Evolutionary conservation across 1,140 invertebrate species (phyloP).

Genomic region (Mizuhopecten yessoensis): DNA sequence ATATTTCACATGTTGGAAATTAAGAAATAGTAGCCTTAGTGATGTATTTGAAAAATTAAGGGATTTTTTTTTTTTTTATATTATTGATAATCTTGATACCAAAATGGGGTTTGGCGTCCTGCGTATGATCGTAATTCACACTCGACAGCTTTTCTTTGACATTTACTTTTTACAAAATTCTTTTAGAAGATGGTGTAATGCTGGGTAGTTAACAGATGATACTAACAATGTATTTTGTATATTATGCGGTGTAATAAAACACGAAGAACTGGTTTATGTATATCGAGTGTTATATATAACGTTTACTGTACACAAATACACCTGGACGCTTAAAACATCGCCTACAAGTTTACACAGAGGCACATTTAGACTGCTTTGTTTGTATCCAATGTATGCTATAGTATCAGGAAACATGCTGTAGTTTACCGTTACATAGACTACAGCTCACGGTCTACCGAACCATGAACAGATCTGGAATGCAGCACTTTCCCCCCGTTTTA

Average conservation of each 20-base stretch:
- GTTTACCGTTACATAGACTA: neutral
- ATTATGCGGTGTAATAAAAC: neutral
- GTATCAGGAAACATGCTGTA: neutral
- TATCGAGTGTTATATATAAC: neutral
- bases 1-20: too few species aligned
- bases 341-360: neutral
- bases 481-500: neutral
- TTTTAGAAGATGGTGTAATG: too few species aligned
- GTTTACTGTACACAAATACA: neutral
- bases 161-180: too few species aligned
- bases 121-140: too few species aligned
- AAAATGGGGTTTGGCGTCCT: too few species aligned
- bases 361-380: neutral
- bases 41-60: too few species aligned
- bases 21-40: too few species aligned
- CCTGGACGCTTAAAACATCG: neutral
- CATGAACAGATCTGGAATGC: neutral
- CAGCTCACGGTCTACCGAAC: neutral
- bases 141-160: too few species aligned
- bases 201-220: too few species aligned
- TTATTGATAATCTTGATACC: too few species aligned
- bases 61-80: too few species aligned
- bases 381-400: neutral
- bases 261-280: neutral
- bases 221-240: too few species aligned